Conservation (phyloP, 1,140 invertebrate genomes). For the Oreohelix idahoensis region DNA sequence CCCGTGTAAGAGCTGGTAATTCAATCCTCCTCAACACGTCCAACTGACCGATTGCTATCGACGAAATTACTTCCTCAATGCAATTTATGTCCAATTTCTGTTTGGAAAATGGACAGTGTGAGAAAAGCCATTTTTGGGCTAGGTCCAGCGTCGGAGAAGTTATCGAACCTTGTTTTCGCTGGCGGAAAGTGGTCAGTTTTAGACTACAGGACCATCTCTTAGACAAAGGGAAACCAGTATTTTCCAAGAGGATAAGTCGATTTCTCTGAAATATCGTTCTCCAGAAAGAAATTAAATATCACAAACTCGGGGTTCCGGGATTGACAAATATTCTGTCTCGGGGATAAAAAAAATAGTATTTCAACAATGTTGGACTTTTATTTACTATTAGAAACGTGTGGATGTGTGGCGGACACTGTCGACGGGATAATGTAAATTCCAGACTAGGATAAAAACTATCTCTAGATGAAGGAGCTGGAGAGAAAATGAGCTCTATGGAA, state of each 20-base stretch:
- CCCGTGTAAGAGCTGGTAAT: slow-evolving; percentile 23
- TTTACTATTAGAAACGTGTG: too few relatives aligned
- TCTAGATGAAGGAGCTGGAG: too few relatives aligned
- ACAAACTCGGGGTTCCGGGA: too few relatives aligned
- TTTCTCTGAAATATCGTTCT: background rate
- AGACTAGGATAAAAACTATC: too few relatives aligned
- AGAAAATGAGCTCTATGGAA: too few relatives aligned
- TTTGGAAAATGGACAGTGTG: slow-evolving; percentile 37
- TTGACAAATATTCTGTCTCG: too few relatives aligned
- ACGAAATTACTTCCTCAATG: slow-evolving; percentile 35
- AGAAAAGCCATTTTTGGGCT: slow-evolving; percentile 31
- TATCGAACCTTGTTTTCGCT: background rate
- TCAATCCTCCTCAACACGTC: slow-evolving; percentile 24
- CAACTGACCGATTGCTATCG: slow-evolving; percentile 36
- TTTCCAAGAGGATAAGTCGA: background rate
- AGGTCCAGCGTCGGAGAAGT: slow-evolving; percentile 16
- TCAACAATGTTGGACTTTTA: too few relatives aligned
- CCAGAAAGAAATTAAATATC: background rate
- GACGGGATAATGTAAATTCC: too few relatives aligned
- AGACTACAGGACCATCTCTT: background rate
- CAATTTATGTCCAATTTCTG: slow-evolving; percentile 42
- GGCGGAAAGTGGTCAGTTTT: slow-evolving; percentile 9
- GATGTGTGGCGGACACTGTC: too few relatives aligned
- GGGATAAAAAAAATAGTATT: too few relatives aligned
- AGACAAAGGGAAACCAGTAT: background rate